Base-by-base conservation (phyloP, 1,140 invertebrate genomes). In the Pseudoatta argentina region DNA sequence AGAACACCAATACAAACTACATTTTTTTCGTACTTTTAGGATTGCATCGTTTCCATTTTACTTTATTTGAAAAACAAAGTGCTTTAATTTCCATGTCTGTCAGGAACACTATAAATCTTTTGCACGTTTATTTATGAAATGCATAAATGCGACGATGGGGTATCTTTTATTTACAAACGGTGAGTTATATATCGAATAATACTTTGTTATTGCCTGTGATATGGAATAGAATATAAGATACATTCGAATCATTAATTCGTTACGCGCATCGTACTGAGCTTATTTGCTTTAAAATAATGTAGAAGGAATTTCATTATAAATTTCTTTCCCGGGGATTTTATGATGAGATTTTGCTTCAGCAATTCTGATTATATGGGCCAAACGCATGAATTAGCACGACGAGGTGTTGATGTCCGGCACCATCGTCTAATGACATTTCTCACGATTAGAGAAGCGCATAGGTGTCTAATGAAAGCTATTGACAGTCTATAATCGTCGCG, bases 401-500 rank as follows among this genome's bases (percentile, higher is more conserved):
- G 3, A 53, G 66, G 27, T n/a, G 39, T 21, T 21, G 27, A 75
- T 53, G 63, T 53, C 55, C 53, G 34, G 39, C 14, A 6, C 14
- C 18, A 16, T 69, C 66, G 63, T 85, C 63, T 87, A 91, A 88
- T 89, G 87, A 87, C 83, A 64, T 85, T 59, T 82, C 66, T 75
- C 61, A 5, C 18, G n/a, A 51, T 48, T 12, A 57, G 53, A 91
- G 53, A 92, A 87, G 89, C 86, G 85, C 87, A 88, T 91, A 85
- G 66, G 75, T 75, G 66, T 66, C 89, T 92, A 91, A 92, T 92
- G 89, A 92, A 86, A 86, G 86, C 87, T 91, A 91, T 91, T 82
- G 88, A 51, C 73, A 51, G 57, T 72, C 86, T 87, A 64, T 87
- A 87, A 87, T 87, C 66, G 66, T 78, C 21, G 44, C 27, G 48